Evolutionary conservation across 2,888 invertebrate genomes (phyloP).

Genomic region (Mycogona germanica): DNA sequence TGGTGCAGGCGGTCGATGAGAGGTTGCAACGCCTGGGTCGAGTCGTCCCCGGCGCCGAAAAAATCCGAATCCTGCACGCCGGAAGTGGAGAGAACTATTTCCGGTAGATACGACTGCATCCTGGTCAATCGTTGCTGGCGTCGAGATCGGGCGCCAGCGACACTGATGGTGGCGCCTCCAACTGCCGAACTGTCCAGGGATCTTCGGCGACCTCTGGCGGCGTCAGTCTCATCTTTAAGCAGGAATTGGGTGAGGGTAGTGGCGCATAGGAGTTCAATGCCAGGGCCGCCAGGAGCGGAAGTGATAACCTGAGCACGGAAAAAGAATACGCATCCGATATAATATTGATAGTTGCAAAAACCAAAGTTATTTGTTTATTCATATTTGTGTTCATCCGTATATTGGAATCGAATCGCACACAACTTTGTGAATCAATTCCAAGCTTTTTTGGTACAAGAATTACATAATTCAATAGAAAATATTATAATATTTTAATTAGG

Average conservation of each 20-base stretch:
- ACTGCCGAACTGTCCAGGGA: not conserved
- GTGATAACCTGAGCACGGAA: too few species aligned
- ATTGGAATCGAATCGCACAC: too few species aligned
- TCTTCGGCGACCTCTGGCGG: not conserved
- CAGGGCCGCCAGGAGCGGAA: conserved; percentile 2
- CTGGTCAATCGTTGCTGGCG: not conserved
- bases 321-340: too few species aligned
- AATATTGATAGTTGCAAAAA: too few species aligned
- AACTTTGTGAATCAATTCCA: too few species aligned
- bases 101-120: not conserved
- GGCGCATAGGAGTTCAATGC: conserved; percentile 4
- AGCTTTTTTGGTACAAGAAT: too few species aligned
- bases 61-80: not conserved
- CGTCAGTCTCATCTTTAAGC: not conserved
- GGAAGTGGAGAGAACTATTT: conserved; percentile 2
- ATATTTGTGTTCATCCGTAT: too few species aligned
- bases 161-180: not conserved
- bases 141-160: not conserved
- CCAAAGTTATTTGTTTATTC: too few species aligned
- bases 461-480: too few species aligned
- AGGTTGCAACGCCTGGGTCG: not conserved
- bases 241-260: conserved; percentile 2
- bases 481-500: too few species aligned
- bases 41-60: not conserved
- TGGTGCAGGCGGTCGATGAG: too few species aligned